Conservation (phyloP, 2,113 vertebrate genomes). For the Sialia sialis region DNA sequence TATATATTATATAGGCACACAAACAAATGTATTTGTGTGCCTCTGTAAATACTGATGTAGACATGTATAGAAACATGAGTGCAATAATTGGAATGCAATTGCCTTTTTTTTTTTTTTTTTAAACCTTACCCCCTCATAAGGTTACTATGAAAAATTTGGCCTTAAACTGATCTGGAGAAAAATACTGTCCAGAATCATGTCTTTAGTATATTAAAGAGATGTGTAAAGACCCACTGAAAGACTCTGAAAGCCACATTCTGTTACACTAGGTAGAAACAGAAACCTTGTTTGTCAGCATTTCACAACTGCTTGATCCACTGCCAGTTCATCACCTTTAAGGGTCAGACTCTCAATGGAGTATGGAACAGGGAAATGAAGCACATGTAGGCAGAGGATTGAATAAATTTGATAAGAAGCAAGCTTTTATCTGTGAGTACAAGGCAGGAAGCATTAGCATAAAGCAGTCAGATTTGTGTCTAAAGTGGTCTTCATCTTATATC, state of each 20-base stretch:
- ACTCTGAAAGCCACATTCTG: not conserved
- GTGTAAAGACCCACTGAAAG: rapidly evolving
- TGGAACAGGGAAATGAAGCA: not conserved
- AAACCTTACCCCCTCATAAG: not conserved
- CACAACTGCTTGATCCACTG: not conserved
- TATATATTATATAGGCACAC: not conserved
- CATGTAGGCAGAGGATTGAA: not conserved
- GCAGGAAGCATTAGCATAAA: not conserved
- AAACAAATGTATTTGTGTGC: not conserved
- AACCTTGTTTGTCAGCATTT: not conserved
- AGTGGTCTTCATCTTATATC: not conserved
- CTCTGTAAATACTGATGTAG: not conserved
- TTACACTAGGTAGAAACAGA: not conserved
- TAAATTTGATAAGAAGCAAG: not conserved
- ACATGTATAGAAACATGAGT: not conserved
- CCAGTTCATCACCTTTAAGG: not conserved
- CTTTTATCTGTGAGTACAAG: not conserved
- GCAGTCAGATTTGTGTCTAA: not conserved
- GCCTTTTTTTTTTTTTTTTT: not conserved
- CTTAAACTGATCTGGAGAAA: not conserved
- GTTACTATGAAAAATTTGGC: not conserved
- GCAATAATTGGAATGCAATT: not conserved
- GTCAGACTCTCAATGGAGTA: not conserved
- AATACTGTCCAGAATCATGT: not conserved
- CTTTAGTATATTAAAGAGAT: not conserved